phyloP scores from a whole-genome alignment of 1,140 invertebrate species.

The Brachystomella parvula region DNA sequence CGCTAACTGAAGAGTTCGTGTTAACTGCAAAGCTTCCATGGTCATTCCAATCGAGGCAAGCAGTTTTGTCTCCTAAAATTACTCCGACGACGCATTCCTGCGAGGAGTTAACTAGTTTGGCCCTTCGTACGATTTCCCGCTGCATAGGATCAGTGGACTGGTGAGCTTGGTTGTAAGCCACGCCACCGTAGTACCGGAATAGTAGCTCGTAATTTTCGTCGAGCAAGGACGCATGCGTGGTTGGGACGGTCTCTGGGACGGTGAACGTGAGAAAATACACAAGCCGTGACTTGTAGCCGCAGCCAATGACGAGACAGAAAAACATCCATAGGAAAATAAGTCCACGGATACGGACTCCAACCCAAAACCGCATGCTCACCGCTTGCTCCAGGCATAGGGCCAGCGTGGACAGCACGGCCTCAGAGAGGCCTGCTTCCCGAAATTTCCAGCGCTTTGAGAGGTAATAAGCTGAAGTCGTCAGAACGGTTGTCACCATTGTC shows the following conservation, averaged over 20 bases:
- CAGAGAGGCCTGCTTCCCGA: neutral
- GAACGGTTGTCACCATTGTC: neutral
- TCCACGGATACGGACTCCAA: neutral
- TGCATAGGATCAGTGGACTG: slow-evolving; percentile 1
- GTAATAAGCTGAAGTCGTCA: neutral
- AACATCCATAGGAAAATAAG: slow-evolving; percentile 20
- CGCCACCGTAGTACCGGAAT: slow-evolving; percentile 20
- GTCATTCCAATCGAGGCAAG: slow-evolving; percentile 7
- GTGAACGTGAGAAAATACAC: slow-evolving; percentile 20
- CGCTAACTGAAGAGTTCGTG: too few species aligned
- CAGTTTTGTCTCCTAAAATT: neutral
- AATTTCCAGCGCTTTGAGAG: neutral
- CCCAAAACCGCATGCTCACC: neutral
- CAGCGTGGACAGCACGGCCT: neutral
- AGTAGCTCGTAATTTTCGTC: slow-evolving; percentile 9
- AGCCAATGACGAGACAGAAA: slow-evolving; percentile 12
- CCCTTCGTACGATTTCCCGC: neutral
- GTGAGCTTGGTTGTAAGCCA: slow-evolving; percentile 3
- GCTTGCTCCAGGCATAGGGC: neutral
- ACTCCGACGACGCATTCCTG: slow-evolving; percentile 16
- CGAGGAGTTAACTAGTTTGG: neutral
- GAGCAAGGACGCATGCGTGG: slow-evolving; percentile 6
- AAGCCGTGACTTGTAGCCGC: slow-evolving; percentile 23
- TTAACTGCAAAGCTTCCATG: slow-evolving; percentile 10
- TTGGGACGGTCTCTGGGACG: slow-evolving; percentile 2